A percentile compares a stretch with the other conserved stretches of the same genome.
These are phyloP conservation scores for Pomacea canaliculata DNA, from an alignment of 2,888 invertebrate species.

Conservation along the genomic window DNA sequence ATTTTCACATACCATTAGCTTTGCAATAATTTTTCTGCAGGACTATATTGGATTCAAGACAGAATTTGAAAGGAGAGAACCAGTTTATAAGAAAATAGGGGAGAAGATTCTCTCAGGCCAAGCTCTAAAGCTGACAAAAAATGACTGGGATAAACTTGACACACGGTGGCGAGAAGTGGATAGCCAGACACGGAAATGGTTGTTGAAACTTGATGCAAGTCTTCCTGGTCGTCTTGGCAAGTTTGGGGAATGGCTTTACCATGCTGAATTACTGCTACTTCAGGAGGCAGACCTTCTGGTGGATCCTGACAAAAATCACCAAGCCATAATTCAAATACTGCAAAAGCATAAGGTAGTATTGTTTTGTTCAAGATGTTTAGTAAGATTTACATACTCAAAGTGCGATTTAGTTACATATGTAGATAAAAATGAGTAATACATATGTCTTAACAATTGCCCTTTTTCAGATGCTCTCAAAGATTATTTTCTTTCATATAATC, in stretches of 20 bases:
- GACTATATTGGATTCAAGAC: conserved; percentile 84
- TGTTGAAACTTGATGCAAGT: conserved; percentile 87
- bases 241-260: conserved; percentile 90
- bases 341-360: conserved; percentile 15
- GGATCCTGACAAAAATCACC: conserved; percentile 12
- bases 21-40: conserved; percentile 65
- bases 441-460: too few species aligned
- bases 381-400: too few species aligned
- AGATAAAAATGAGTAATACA: too few species aligned
- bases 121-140: conserved; percentile 84
- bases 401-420: too few species aligned
- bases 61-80: conserved; percentile 81
- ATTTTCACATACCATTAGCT: background rate
- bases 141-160: conserved; percentile 88
- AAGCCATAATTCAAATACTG: conserved; percentile 3
- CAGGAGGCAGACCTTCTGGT: conserved; percentile 73
- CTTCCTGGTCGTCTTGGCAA: conserved; percentile 88
- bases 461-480: too few species aligned
- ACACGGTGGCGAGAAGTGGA: conserved; percentile 86
- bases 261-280: conserved; percentile 74
- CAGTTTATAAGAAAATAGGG: conserved; percentile 82
- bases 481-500: too few species aligned
- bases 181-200: conserved; percentile 75
- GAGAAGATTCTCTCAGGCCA: conserved; percentile 85
- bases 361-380: too few species aligned